Conservation (phyloP, 2,888 invertebrate species). For the Tryphoninae sp. region DNA sequence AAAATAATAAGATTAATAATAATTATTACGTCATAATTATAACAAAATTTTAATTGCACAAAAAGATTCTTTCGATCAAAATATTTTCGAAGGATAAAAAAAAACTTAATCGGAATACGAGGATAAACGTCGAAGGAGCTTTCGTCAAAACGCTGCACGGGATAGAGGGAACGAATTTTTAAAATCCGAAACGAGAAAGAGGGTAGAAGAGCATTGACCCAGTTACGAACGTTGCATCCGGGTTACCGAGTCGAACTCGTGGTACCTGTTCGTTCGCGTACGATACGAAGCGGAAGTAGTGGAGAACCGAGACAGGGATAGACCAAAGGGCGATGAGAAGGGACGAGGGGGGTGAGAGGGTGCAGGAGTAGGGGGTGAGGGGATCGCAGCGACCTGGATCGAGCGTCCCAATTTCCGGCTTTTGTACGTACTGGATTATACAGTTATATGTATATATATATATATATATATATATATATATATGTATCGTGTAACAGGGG, state of each 20-base stretch:
- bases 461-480: not conserved
- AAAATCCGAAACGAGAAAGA: not conserved
- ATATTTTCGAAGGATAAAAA: too few relatives aligned
- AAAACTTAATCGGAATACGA: too few relatives aligned
- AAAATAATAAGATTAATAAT: too few relatives aligned
- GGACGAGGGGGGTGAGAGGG: constrained; percentile 4
- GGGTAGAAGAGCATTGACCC: constrained; percentile 76
- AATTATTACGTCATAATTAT: too few relatives aligned
- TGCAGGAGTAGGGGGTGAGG: constrained; percentile 3
- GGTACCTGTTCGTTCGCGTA: constrained; percentile 57
- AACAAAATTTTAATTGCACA: too few relatives aligned
- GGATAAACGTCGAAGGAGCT: too few relatives aligned
- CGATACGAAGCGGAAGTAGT: constrained; percentile 64
- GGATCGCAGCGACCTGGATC: constrained; percentile 75
- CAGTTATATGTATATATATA: constrained; percentile 6
- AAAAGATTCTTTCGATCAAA: too few relatives aligned
- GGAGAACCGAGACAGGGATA: constrained; percentile 60
- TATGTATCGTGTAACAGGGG: constrained; percentile 72
- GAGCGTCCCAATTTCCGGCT: constrained; percentile 78
- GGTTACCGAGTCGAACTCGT: constrained; percentile 54
- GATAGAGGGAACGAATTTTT: not conserved
- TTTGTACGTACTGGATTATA: constrained; percentile 48
- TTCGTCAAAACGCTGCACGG: not conserved
- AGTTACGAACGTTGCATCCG: constrained; percentile 68
- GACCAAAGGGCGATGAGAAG: constrained; percentile 48